These are phyloP conservation scores for Cynopterus sphinx DNA, from an alignment of 2,797 vertebrate species.

Conservation along the genomic window DNA sequence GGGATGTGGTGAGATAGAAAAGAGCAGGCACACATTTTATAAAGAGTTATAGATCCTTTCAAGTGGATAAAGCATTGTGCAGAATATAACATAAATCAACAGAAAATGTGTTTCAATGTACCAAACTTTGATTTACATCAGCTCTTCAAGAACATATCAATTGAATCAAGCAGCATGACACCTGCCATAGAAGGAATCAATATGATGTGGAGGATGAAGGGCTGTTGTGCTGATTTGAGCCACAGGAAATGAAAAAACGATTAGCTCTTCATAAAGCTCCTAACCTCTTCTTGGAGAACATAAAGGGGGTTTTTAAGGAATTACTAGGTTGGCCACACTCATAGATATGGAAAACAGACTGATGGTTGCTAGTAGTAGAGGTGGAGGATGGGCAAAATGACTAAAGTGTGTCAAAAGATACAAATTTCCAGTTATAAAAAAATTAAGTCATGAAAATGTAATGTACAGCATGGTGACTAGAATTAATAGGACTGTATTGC, in stretches of 20 bases:
- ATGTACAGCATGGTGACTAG: background rate
- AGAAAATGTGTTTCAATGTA: slow-evolving; percentile 2
- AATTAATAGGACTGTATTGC: background rate
- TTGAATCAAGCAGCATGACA: background rate
- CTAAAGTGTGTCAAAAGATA: background rate
- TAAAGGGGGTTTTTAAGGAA: background rate
- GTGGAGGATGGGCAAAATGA: background rate
- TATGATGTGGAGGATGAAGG: background rate
- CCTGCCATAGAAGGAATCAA: background rate
- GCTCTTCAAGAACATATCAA: background rate
- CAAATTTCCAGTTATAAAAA: background rate
- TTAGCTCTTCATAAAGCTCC: background rate
- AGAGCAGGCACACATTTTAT: background rate
- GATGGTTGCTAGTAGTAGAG: background rate
- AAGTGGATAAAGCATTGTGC: background rate
- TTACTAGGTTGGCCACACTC: background rate
- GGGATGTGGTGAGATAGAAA: background rate
- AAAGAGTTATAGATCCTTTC: background rate
- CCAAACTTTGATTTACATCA: slow-evolving; percentile 17
- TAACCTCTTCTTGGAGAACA: background rate
- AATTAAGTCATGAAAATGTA: background rate
- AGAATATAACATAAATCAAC: slow-evolving; percentile 6
- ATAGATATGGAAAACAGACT: background rate
- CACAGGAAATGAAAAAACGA: background rate
- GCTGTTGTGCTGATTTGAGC: background rate